phyloP scores from a whole-genome alignment of 1,140 invertebrate species.

The Drosophila setifemur region DNA sequence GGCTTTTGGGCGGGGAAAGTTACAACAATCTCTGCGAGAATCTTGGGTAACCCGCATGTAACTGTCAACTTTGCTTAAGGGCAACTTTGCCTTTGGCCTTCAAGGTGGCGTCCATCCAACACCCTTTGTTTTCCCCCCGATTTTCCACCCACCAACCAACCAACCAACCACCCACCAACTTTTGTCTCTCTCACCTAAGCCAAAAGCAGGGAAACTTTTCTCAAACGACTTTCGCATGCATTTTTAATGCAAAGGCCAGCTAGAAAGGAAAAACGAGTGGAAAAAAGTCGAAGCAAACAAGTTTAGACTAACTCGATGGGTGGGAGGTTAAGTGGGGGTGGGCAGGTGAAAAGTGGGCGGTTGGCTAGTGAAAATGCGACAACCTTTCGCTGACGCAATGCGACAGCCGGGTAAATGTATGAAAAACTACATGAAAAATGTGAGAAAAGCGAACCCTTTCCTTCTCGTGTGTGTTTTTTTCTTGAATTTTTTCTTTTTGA shows the following conservation, averaged over 20 bases:
- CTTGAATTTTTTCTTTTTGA: constrained; percentile 32
- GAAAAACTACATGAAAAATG: neutral
- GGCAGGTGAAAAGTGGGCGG: neutral
- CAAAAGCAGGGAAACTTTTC: constrained; percentile 38
- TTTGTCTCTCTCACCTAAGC: constrained; percentile 12
- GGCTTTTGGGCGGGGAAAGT: constrained; percentile 6
- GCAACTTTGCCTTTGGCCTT: constrained; percentile 56
- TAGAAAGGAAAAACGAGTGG: constrained; percentile 36
- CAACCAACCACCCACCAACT: no score
- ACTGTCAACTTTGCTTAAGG: constrained; percentile 54
- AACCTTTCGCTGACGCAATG: constrained; percentile 61
- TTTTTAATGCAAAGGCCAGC: constrained; percentile 71
- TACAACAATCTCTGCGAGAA: constrained; percentile 39
- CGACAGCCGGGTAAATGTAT: constrained; percentile 38
- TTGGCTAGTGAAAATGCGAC: constrained; percentile 18
- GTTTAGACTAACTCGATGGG: constrained; percentile 34
- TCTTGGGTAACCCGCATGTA: constrained; percentile 59
- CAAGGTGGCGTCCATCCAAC: constrained; percentile 6
- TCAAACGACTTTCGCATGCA: constrained; percentile 62
- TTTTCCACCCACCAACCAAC: constrained; percentile 4
- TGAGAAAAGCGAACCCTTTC: constrained; percentile 1
- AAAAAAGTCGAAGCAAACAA: constrained; percentile 45
- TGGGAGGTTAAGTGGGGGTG: constrained; percentile 2
- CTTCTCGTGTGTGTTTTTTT: no score
- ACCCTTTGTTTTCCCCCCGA: neutral